Conservation (phyloP, 2,797 vertebrate species). For the Argyrosomus regius region DNA sequence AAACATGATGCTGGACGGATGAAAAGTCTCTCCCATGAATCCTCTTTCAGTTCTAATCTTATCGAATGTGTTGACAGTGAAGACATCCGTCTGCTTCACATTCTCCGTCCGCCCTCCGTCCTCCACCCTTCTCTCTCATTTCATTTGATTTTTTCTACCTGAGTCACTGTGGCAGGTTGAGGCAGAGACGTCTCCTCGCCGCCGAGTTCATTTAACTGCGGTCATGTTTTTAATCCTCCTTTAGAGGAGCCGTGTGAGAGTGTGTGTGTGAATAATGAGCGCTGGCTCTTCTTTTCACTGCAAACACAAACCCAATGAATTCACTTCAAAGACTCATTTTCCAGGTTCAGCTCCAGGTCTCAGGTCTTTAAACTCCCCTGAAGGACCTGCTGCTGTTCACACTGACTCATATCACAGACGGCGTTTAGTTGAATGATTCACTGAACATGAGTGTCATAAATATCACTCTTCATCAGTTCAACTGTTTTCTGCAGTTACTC, state of each 20-base stretch:
- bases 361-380: constrained; percentile 4
- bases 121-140: neutral
- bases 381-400: constrained; percentile 7
- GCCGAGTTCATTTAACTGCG: constrained; percentile 19
- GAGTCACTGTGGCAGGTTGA: constrained; percentile 13
- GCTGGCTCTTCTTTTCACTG: constrained; percentile 33
- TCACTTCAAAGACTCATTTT: constrained; percentile 27
- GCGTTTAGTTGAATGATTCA: too few species aligned
- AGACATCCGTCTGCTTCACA: constrained; percentile 28
- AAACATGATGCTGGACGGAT: neutral
- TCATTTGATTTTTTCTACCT: neutral
- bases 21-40: neutral
- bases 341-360: constrained; percentile 38
- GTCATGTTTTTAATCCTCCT: constrained; percentile 53
- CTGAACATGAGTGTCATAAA: too few species aligned
- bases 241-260: constrained; percentile 43
- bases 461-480: too few species aligned
- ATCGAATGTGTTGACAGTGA: constrained; percentile 12
- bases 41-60: constrained; percentile 25
- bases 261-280: constrained; percentile 35
- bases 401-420: neutral
- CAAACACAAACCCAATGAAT: constrained; percentile 45
- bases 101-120: neutral
- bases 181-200: constrained; percentile 1
- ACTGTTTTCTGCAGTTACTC: too few species aligned